Evolutionary conservation across 2,113 vertebrate genomes (phyloP).

Genomic region (Pangasianodon hypophthalmus): DNA sequence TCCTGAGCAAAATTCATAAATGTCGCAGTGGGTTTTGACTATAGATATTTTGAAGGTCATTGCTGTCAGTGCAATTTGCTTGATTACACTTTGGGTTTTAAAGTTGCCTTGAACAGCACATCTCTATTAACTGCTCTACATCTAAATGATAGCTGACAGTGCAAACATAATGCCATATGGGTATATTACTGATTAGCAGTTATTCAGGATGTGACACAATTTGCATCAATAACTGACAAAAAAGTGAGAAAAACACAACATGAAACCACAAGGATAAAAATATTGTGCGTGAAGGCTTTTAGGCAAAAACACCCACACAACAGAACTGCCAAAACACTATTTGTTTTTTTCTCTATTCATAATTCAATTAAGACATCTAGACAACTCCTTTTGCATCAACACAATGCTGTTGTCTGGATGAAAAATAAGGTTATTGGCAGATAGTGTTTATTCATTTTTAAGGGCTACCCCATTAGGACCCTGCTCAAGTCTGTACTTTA

Average conservation of each 20-base stretch:
- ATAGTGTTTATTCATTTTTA: background rate
- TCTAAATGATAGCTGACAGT: background rate
- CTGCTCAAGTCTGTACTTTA: background rate
- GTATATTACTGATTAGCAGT: background rate
- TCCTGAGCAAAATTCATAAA: conserved; percentile 13
- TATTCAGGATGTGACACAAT: conserved; percentile 13
- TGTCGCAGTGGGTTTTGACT: background rate
- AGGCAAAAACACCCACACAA: background rate
- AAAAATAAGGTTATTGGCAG: background rate
- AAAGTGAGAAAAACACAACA: background rate
- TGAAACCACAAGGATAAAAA: background rate
- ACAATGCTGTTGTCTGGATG: background rate
- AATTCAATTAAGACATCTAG: background rate
- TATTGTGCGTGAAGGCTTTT: conserved; percentile 3
- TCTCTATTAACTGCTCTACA: background rate
- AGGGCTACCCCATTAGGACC: background rate
- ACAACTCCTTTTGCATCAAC: background rate
- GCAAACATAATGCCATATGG: conserved; percentile 11
- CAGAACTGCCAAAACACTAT: background rate
- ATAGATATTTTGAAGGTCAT: conserved; percentile 20
- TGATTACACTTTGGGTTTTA: background rate
- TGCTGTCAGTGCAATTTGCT: conserved; percentile 18
- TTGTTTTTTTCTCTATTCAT: conserved; percentile 16
- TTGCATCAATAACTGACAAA: conserved; percentile 9
- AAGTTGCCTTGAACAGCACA: background rate